Evolutionary conservation across 2,113 vertebrate species (phyloP).

Genomic region (Serinus canaria): DNA sequence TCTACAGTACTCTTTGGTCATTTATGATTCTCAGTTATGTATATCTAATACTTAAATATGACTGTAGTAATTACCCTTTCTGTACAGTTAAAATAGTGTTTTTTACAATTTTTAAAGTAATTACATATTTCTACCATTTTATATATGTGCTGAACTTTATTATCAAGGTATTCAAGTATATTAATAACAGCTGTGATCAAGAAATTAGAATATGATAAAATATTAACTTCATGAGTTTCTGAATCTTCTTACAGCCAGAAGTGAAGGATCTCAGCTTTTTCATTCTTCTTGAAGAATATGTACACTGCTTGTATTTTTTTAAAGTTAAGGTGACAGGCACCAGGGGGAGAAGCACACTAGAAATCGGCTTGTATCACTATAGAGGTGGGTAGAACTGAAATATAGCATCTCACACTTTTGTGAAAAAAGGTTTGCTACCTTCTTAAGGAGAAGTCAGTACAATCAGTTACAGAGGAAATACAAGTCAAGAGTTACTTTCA

Average conservation of each 20-base stretch:
- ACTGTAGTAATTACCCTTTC: background rate
- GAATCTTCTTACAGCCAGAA: background rate
- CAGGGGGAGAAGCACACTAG: background rate
- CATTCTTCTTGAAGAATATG: background rate
- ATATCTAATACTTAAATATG: background rate
- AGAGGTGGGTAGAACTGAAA: background rate
- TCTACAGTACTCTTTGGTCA: background rate
- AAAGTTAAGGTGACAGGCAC: background rate
- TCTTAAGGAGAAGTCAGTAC: background rate
- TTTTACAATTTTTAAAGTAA: background rate
- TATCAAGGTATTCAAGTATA: background rate
- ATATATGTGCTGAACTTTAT: background rate
- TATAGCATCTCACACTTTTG: background rate
- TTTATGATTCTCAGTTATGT: background rate
- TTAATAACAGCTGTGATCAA: background rate
- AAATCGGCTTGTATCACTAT: background rate
- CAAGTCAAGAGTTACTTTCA: background rate
- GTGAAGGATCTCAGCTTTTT: background rate
- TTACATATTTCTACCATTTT: background rate
- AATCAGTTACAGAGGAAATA: background rate
- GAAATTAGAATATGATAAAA: background rate
- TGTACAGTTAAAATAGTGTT: background rate
- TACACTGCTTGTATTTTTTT: background rate
- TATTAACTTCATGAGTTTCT: background rate
- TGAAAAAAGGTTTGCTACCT: fast-evolving